Base-by-base conservation (phyloP, 2,113 vertebrate genomes). In the Montifringilla adamsi region DNA sequence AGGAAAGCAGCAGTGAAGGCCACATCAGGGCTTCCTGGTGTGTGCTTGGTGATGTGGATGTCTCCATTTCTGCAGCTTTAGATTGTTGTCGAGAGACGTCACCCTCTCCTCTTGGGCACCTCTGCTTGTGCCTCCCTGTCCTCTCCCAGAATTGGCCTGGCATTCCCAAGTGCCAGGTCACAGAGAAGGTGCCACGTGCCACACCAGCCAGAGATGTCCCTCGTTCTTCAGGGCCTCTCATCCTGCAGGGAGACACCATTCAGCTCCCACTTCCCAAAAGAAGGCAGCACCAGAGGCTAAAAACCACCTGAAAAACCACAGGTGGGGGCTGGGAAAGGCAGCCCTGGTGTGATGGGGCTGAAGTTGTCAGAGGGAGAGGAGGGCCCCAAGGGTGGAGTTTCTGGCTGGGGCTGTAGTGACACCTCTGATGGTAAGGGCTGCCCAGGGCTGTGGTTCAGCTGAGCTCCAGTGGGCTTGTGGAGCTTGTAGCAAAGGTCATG, bases 151-250 rank as follows among this genome's bases (percentile, higher is more conserved):
- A 2, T 30, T 33, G 60, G 28, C 28, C 27, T 33, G 20, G 70
- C 56, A 84, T 24, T 44, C 59, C 68, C 84, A 44, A 74, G 21
- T 70, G 49, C 27, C 30, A 35, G 10, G 27, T 28, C 28, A 41
- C 41, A 53, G 11, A 47, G 43, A 14, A 27, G 26, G 23, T 31
- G 35, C 23, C 24, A 37, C 0, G 0, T 84, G 58, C 52, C 43
- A 44, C 7, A 6, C 4, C 20, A 33, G 5, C 20, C 27, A 33
- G 56, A 68, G 15, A 16, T 14, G 39, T 67, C 39, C 47, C 49
- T 55, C 33, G 35, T 90, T 58, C 70, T 46, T 31, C 66, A 58
- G 0, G 8, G 52, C 77, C 33, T 39, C 33, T 62, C 19, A n/a
- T 28, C 35, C 43, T 66, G 84, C 74, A 28, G 62, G 43, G 50